Evolutionary conservation across 2,113 vertebrate species (phyloP), one percentile per base, ranked within the genome.

Genomic region (Hippolais icterina): DNA sequence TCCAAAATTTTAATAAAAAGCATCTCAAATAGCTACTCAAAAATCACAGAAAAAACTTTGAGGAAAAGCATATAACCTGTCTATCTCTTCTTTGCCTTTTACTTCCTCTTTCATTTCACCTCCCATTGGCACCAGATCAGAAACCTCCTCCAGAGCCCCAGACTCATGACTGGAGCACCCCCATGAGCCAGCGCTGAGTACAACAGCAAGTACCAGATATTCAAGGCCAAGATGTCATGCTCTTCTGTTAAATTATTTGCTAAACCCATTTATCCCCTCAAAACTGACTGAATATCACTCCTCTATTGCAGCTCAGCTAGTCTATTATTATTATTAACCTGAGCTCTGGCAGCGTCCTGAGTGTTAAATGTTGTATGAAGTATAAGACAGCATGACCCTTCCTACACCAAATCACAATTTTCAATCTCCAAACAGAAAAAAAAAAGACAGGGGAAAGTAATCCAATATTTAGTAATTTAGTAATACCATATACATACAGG

Each of bases 101-200:
- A 20, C 10, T 31, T 57, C 24, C 19, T 78, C 39, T 66, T 60
- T 82, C 8, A 0, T 8, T 54, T 56, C 47, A 35, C 9, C 68
- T 82, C 37, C 50, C 25, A 1, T 8, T 16, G 49, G 35, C 82
- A 25, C 17, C 41, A 23, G 56, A 17, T 4, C 44, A 37, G 41
- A 39, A 71, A 15, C 13, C 8, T 31, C 27, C 42, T 24, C 10
- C 47, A 1, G 2, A 14, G 57, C 29, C 59, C 7, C 65, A 91
- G 33, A 3, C 24, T 15, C 78, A 19, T 31, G 78, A 5, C 46
- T 88, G 94, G 53, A 97, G 94, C 88, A 35, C 88, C 92, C 83
- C 94, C 92, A 21, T 28, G 90, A 94, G 92, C 50, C 71, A 33
- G 12, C 2, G 1, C 8, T 0, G 50, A n/a, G 12, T 10, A 84